Evolutionary conservation across 2,797 vertebrate species (phyloP).

Genomic region (Rhynchonycteris naso): DNA sequence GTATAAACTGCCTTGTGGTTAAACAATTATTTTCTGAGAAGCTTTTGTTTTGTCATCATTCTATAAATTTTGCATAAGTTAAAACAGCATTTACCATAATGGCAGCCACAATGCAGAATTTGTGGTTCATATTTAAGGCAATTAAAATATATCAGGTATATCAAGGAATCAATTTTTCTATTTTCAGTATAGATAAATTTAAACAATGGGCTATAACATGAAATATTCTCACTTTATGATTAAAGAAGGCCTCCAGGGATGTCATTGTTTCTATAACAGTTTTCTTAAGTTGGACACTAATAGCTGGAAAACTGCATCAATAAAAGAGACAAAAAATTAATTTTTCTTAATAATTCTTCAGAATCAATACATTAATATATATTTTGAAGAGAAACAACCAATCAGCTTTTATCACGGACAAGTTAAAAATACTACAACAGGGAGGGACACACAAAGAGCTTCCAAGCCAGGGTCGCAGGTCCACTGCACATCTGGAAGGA

Average conservation of each 20-base stretch:
- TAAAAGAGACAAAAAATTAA: background rate
- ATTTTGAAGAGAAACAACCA: background rate
- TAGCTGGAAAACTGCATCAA: background rate
- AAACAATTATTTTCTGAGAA: conserved; percentile 50
- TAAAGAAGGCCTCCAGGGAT: background rate
- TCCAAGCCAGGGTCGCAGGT: background rate
- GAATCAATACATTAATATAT: background rate
- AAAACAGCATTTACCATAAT: conserved; percentile 52
- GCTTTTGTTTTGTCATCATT: conserved; percentile 27
- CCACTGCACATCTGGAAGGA: background rate
- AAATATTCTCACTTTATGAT: conserved; percentile 38
- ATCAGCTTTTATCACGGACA: background rate
- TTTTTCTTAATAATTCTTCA: conserved; percentile 26
- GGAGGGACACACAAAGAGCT: conserved; percentile 38
- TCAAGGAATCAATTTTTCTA: conserved; percentile 27
- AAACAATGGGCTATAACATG: conserved; percentile 38
- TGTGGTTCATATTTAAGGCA: background rate
- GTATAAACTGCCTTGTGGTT: background rate
- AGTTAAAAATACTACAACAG: conserved; percentile 5
- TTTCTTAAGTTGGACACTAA: background rate
- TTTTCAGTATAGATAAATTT: conserved; percentile 51
- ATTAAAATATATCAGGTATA: conserved; percentile 9
- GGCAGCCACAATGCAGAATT: conserved; percentile 34
- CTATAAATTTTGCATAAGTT: conserved; percentile 50
- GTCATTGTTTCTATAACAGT: background rate